Conservation (phyloP, 2,888 invertebrate species). For the Hypomecis atomaria region DNA sequence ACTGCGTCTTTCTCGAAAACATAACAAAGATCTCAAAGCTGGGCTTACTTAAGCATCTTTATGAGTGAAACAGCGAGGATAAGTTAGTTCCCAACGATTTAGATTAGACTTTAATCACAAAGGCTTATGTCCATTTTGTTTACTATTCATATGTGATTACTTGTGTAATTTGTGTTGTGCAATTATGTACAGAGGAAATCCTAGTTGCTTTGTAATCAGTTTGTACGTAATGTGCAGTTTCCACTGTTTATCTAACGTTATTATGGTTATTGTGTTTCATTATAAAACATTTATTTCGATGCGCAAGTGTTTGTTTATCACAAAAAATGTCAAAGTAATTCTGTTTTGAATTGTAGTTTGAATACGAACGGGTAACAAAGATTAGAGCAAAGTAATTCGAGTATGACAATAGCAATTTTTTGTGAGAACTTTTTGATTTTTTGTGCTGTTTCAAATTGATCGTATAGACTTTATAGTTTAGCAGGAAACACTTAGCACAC, state of each 20-base stretch:
- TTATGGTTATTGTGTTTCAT: conserved; percentile 76
- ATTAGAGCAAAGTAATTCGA: conserved; percentile 31
- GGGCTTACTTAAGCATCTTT: conserved; percentile 34
- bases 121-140: conserved; percentile 46
- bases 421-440: conserved; percentile 21
- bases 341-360: conserved; percentile 47
- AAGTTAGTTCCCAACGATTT: conserved; percentile 38
- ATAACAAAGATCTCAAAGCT: conserved; percentile 33
- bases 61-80: conserved; percentile 30
- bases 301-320: conserved; percentile 48
- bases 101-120: conserved; percentile 48
- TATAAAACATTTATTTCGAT: conserved; percentile 73
- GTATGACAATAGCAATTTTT: conserved; percentile 26
- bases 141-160: conserved; percentile 71
- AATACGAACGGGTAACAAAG: conserved; percentile 34
- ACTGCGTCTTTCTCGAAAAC: conserved; percentile 17
- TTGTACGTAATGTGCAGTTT: conserved; percentile 64
- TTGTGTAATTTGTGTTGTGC: conserved; percentile 72
- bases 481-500: conserved; percentile 14
- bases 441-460: conserved; percentile 17
- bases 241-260: conserved; percentile 68
- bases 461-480: conserved; percentile 25
- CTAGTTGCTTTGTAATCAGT: conserved; percentile 73
- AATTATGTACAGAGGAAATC: conserved; percentile 75
- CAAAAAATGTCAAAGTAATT: conserved; percentile 56